A percentile compares a stretch with the other conserved stretches of the same genome.
These are phyloP conservation scores for Allophyes oxyacanthae DNA, from an alignment of 2,888 invertebrate species.

Conservation along the genomic window DNA sequence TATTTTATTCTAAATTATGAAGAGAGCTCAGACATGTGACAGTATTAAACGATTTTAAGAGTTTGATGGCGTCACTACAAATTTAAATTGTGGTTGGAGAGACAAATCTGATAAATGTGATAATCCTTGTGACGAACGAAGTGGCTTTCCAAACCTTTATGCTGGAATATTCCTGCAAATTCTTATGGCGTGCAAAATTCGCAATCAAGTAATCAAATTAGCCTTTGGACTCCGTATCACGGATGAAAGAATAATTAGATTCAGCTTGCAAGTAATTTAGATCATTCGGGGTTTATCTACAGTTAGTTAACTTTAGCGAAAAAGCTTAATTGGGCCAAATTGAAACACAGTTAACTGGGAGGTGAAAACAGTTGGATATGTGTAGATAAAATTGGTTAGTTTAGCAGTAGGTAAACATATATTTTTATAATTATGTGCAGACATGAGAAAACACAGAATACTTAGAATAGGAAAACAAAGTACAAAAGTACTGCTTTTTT, in stretches of 20 bases:
- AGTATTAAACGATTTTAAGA: constrained; percentile 6
- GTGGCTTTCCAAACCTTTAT: constrained; percentile 20
- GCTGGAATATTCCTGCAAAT: constrained; percentile 14
- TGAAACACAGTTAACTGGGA: not conserved
- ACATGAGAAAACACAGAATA: too few relatives aligned
- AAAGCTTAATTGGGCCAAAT: too few relatives aligned
- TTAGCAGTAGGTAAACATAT: too few relatives aligned
- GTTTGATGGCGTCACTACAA: not conserved
- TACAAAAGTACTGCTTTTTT: too few relatives aligned
- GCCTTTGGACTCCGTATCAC: constrained; percentile 45
- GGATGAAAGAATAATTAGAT: constrained; percentile 61
- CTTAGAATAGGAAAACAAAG: too few relatives aligned
- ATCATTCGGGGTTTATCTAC: constrained; percentile 20
- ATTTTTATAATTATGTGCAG: too few relatives aligned
- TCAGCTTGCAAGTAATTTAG: constrained; percentile 52
- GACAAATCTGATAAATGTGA: too few relatives aligned
- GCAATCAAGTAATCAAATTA: constrained; percentile 76
- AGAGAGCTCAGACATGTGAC: not conserved
- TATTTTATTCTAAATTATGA: not conserved
- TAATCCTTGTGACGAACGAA: constrained; percentile 12
- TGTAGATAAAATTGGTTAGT: too few relatives aligned
- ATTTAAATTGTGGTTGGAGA: constrained; percentile 4
- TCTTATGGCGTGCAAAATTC: constrained; percentile 53
- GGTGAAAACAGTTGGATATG: not conserved
- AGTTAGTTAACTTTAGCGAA: constrained; percentile 16